A percentile compares a stretch with the other conserved stretches of the same genome.
These are phyloP conservation scores for Plebejus argus DNA, from an alignment of 2,888 invertebrate species.

Conservation along the genomic window DNA sequence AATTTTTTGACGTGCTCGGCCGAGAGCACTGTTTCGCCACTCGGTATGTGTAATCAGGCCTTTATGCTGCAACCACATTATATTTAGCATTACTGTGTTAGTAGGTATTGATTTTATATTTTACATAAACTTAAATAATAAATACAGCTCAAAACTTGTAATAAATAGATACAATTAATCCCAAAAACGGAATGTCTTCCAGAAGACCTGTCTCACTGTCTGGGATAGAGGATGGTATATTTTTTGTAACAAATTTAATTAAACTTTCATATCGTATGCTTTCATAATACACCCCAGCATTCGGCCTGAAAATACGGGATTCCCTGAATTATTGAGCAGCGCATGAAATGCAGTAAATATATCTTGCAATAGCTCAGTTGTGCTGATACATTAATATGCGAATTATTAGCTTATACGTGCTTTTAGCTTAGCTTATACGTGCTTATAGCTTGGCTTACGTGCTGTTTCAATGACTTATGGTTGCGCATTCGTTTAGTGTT, in stretches of 20 bases:
- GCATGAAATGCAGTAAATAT: conserved; percentile 54
- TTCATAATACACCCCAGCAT: conserved; percentile 34
- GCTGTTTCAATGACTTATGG: neutral
- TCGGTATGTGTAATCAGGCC: too few species aligned
- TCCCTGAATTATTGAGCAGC: conserved; percentile 54
- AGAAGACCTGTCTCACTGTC: too few species aligned
- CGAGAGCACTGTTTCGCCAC: too few species aligned
- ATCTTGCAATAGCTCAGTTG: conserved; percentile 20
- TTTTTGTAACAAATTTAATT: neutral
- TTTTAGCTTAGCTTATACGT: conserved; percentile 16
- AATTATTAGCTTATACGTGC: conserved; percentile 17
- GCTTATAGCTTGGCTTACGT: conserved; percentile 10
- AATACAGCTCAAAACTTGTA: too few species aligned
- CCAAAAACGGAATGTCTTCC: too few species aligned
- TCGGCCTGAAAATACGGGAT: conserved; percentile 38
- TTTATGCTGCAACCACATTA: too few species aligned
- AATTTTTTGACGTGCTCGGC: too few species aligned
- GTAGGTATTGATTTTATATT: too few species aligned
- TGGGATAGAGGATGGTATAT: too few species aligned
- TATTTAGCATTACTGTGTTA: too few species aligned
- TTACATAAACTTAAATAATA: too few species aligned
- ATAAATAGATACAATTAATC: too few species aligned
- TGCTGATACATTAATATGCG: conserved; percentile 28
- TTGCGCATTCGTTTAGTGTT: conserved; percentile 13
- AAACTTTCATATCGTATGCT: conserved; percentile 32